Percentiles rank a stretch among this genome's conserved stretches.
phyloP scores from a whole-genome alignment of 1,140 invertebrate genomes.

The Drosophila pallidifrons region DNA sequence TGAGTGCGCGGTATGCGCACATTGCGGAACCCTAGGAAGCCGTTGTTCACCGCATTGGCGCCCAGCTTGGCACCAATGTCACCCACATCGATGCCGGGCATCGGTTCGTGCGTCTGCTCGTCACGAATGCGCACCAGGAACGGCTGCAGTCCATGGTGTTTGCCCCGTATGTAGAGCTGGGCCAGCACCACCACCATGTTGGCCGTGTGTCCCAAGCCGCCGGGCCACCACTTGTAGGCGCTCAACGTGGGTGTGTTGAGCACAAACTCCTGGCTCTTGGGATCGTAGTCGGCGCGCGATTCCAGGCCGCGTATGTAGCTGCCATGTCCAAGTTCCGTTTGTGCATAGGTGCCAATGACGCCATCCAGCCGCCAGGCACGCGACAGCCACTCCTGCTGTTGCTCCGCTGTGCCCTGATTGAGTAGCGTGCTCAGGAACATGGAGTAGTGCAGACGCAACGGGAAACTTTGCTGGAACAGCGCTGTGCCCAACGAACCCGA shows the following conservation, averaged over 20 bases:
- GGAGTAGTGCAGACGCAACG: constrained; percentile 91
- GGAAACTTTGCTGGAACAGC: constrained; percentile 92
- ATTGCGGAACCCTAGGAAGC: constrained; percentile 93
- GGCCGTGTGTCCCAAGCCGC: constrained; percentile 95
- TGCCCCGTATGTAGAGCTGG: constrained; percentile 93
- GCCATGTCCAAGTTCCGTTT: constrained; percentile 97
- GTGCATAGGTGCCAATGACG: constrained; percentile 97
- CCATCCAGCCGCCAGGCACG: constrained; percentile 91
- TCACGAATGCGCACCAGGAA: constrained; percentile 97
- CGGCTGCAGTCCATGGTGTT: constrained; percentile 94
- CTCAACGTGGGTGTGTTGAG: constrained; percentile 94
- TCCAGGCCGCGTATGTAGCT: constrained; percentile 96
- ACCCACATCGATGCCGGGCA: constrained; percentile 95
- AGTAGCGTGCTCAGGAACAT: constrained; percentile 97
- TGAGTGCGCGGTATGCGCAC: constrained; percentile 94
- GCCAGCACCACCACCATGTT: constrained; percentile 96
- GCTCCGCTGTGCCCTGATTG: constrained; percentile 93
- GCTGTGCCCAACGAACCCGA: constrained; percentile 91
- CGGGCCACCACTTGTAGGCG: constrained; percentile 93
- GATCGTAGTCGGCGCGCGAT: constrained; percentile 96
- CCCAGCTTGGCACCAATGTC: constrained; percentile 97
- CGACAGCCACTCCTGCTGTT: constrained; percentile 93
- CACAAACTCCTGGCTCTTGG: constrained; percentile 92
- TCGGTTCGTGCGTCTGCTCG: constrained; percentile 93
- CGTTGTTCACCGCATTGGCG: constrained; percentile 96